Conservation (phyloP, 1,140 invertebrate species). For the Mactra quadrangularis region DNA sequence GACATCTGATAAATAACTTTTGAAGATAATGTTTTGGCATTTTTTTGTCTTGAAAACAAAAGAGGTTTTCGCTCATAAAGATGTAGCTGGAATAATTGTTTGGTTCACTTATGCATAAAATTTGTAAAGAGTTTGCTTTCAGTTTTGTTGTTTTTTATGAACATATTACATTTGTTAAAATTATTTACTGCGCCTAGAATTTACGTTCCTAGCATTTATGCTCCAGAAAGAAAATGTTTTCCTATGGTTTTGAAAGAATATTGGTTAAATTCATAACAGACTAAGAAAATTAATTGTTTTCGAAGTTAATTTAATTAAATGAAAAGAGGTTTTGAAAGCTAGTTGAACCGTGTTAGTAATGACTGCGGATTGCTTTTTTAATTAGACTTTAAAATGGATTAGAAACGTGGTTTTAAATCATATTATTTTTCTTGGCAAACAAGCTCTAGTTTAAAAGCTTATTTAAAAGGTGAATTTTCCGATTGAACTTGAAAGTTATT, state of each 20-base stretch:
- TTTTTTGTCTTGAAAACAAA: slow-evolving; percentile 14
- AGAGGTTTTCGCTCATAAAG: slow-evolving; percentile 7
- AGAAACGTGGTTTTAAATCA: no score
- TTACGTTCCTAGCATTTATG: not conserved
- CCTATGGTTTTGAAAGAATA: slow-evolving; percentile 14
- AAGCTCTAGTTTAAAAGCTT: no score
- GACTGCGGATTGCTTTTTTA: not conserved
- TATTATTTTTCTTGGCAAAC: no score
- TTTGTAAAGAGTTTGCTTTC: slow-evolving; percentile 39
- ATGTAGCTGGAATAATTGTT: slow-evolving; percentile 51
- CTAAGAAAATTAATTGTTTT: slow-evolving; percentile 28
- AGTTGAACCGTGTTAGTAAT: not conserved
- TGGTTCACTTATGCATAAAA: slow-evolving; percentile 44
- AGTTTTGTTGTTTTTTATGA: slow-evolving; percentile 33
- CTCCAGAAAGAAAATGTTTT: no score
- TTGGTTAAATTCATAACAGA: not conserved
- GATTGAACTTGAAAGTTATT: no score
- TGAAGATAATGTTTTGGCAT: not conserved
- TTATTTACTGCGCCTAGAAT: slow-evolving; percentile 21
- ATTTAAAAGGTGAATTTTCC: no score
- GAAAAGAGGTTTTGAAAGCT: slow-evolving; percentile 28
- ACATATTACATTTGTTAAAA: slow-evolving; percentile 33
- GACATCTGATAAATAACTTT: slow-evolving; percentile 46
- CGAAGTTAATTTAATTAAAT: slow-evolving; percentile 46
- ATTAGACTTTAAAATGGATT: slow-evolving; percentile 4